phyloP scores from a whole-genome alignment of 2,888 invertebrate species.

The Hedychridium roseum region DNA sequence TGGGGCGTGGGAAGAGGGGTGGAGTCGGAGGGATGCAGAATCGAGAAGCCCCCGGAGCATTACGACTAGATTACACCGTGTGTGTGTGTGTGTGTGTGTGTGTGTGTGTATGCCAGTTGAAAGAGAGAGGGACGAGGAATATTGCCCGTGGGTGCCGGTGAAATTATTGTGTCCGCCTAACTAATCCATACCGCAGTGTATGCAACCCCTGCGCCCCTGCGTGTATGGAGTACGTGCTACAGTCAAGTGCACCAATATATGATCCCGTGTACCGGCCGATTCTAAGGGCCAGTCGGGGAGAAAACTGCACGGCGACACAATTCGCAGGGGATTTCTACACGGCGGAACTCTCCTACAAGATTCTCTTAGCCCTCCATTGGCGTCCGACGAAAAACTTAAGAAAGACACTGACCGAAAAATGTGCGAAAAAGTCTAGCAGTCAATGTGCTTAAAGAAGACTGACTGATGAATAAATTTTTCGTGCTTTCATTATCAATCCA shows the following conservation, averaged over 20 bases:
- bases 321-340: no score
- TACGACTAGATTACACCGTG: slow-evolving; percentile 25
- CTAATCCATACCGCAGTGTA: slow-evolving; percentile 60
- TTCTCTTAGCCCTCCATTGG: no score
- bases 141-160: slow-evolving; percentile 42
- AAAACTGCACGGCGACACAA: no score
- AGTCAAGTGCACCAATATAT: slow-evolving; percentile 54
- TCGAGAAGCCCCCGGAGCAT: slow-evolving; percentile 29
- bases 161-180: slow-evolving; percentile 59
- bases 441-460: neutral
- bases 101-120: neutral
- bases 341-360: no score
- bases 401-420: no score
- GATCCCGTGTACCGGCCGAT: slow-evolving; percentile 41
- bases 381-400: no score
- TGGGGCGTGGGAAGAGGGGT: slow-evolving; percentile 7
- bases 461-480: neutral
- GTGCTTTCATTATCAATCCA: neutral
- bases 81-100: neutral
- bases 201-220: slow-evolving; percentile 52
- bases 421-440: no score
- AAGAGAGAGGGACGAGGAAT: slow-evolving; percentile 27
- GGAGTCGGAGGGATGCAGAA: neutral
- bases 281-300: slow-evolving; percentile 20
- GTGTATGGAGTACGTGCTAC: slow-evolving; percentile 55